Evolutionary conservation across 2,888 invertebrate genomes (phyloP).

Genomic region (Nephrotoma guestfalica): DNA sequence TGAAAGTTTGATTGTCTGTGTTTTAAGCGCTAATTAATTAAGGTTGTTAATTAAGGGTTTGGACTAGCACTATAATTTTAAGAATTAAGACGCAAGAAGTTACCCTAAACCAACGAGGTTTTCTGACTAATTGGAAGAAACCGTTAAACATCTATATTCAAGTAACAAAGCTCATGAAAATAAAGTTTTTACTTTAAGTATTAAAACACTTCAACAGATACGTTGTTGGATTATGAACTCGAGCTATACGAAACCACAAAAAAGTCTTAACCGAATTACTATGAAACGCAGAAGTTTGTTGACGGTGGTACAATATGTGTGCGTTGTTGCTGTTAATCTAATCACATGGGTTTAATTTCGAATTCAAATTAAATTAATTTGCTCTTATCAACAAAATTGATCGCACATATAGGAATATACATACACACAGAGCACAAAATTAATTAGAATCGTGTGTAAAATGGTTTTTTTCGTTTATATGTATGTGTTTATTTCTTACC

Average conservation of each 20-base stretch:
- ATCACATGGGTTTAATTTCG: not conserved
- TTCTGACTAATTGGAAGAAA: no score
- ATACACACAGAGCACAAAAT: not conserved
- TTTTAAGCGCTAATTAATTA: no score
- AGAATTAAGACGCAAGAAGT: no score
- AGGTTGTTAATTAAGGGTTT: no score
- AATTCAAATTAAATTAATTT: not conserved
- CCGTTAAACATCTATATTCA: no score
- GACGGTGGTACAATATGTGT: not conserved
- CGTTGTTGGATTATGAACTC: not conserved
- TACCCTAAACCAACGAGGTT: no score
- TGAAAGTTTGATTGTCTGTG: no score
- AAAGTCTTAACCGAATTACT: not conserved
- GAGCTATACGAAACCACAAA: not conserved
- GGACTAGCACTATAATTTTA: no score
- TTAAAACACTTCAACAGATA: not conserved
- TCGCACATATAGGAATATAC: not conserved
- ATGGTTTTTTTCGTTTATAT: not conserved
- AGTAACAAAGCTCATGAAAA: no score
- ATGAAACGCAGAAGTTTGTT: not conserved
- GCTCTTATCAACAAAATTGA: not conserved
- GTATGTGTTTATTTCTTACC: not conserved
- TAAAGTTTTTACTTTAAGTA: no score
- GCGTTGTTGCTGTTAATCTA: not conserved
- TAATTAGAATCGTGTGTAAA: not conserved